These are phyloP conservation scores for Tamandua tetradactyla DNA, from an alignment of 2,797 vertebrate genomes.

Conservation along the genomic window DNA sequence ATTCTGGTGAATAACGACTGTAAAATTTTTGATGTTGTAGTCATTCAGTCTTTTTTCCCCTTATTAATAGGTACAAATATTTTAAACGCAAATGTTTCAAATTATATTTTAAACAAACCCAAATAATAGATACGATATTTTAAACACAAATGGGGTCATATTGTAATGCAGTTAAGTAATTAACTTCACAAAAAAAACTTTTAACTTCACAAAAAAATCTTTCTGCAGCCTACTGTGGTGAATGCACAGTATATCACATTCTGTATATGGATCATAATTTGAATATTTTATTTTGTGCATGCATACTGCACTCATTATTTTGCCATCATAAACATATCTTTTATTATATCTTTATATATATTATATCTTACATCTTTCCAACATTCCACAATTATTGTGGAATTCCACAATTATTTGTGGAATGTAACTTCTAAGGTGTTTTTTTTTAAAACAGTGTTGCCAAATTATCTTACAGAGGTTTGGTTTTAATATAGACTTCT, in stretches of 20 bases:
- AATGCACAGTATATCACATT: not conserved
- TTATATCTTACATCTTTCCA: constrained; percentile 10
- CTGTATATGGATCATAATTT: not conserved
- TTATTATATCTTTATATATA: no score
- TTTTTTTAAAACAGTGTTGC: not conserved
- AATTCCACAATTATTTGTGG: not conserved
- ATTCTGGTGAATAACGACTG: not conserved
- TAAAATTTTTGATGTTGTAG: constrained; percentile 6
- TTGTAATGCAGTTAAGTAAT: not conserved
- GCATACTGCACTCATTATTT: not conserved
- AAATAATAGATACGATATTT: no score
- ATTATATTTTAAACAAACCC: no score
- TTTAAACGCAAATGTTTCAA: no score
- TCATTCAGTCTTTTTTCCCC: not conserved
- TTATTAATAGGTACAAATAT: not conserved
- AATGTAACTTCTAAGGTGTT: not conserved
- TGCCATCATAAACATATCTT: not conserved
- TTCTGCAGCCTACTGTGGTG: no score
- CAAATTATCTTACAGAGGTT: not conserved
- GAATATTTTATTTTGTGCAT: constrained; percentile 27
- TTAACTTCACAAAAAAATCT: not conserved
- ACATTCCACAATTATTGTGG: constrained; percentile 1
- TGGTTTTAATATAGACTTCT: not conserved
- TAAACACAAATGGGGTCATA: not conserved
- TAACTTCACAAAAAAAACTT: no score